Evolutionary conservation across 1,140 invertebrate genomes (phyloP).

Genomic region (Aphaenogaster ashmeadi): DNA sequence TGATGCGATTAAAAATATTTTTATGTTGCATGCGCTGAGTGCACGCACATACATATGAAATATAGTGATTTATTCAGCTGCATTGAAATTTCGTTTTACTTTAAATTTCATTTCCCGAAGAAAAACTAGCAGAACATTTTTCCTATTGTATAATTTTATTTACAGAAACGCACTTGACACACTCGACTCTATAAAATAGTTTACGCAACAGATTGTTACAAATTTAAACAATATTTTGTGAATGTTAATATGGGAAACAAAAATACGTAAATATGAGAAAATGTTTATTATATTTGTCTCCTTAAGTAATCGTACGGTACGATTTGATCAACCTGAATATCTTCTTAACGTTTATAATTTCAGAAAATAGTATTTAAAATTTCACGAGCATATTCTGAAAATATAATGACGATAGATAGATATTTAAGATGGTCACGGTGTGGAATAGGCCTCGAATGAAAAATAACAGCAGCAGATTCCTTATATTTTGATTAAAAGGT

Average conservation of each 20-base stretch:
- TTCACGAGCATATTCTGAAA: constrained; percentile 10
- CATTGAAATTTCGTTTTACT: not conserved
- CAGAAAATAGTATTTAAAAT: constrained; percentile 19
- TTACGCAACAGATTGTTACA: not conserved
- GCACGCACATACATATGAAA: no score
- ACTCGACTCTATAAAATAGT: not conserved
- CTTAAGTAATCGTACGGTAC: not conserved
- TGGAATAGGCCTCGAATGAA: not conserved
- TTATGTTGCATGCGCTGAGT: constrained; percentile 36
- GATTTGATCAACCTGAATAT: constrained; percentile 23
- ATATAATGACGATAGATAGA: constrained; percentile 26
- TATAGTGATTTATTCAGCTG: not conserved
- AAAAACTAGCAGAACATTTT: not conserved
- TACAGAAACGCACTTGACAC: not conserved
- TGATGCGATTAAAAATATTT: constrained; percentile 59
- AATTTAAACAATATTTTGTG: not conserved
- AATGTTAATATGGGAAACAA: not conserved
- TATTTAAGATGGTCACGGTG: constrained; percentile 4
- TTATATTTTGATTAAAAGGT: not conserved
- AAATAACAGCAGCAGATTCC: not conserved
- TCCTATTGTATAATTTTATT: not conserved
- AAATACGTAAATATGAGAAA: not conserved
- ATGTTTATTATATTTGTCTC: not conserved
- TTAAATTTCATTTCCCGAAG: not conserved
- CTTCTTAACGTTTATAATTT: constrained; percentile 25